A percentile compares a stretch with the other conserved stretches of the same genome.
Conservation (phyloP, 1,140 invertebrate species). For the Hirudo medicinalis region DNA sequence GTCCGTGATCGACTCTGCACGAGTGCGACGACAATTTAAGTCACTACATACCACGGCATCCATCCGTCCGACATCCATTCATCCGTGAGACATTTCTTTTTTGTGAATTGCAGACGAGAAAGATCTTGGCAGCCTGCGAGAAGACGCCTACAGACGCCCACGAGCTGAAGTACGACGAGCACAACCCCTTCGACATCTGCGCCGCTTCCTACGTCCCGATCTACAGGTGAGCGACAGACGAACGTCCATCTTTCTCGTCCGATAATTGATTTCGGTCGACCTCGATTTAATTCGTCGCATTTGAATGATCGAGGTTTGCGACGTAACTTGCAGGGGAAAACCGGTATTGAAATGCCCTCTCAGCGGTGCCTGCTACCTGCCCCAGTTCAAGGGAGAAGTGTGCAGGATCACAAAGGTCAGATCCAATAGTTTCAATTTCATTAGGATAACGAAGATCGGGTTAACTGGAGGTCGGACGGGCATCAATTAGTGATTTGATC, state of each 20-base stretch:
- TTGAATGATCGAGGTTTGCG: background rate
- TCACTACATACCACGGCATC: no score
- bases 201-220: constrained; percentile 80
- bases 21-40: no score
- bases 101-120: constrained; percentile 58
- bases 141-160: constrained; percentile 78
- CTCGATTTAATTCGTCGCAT: background rate
- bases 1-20: no score
- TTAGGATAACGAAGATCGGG: background rate
- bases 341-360: constrained; percentile 85
- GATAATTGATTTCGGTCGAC: background rate
- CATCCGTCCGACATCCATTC: background rate
- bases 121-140: constrained; percentile 78
- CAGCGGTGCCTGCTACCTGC: constrained; percentile 75
- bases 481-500: background rate
- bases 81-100: no score
- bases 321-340: constrained; percentile 53
- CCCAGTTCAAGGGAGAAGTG: constrained; percentile 68
- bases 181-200: constrained; percentile 93
- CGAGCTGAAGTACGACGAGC: constrained; percentile 81
- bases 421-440: background rate
- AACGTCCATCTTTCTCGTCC: background rate
- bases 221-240: constrained; percentile 47
- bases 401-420: constrained; percentile 52
- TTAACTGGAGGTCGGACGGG: background rate